Base-by-base conservation (phyloP, 2,113 vertebrate species). In the Progne subis region DNA sequence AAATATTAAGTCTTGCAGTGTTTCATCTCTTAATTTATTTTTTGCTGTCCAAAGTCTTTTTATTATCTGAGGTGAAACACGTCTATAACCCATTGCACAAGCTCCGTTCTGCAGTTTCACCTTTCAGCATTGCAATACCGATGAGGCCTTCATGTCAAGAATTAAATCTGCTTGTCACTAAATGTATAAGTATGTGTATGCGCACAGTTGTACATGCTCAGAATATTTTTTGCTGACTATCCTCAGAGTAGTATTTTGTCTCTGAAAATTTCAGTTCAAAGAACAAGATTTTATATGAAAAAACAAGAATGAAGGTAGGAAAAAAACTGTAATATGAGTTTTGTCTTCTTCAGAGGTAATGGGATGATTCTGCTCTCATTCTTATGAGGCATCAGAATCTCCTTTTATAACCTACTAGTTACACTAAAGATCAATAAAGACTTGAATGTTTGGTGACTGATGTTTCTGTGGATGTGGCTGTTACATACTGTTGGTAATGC, bases 41-140 rank as follows among this genome's bases (percentile, higher is more conserved):
- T 80, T 44, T 67, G 17, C 47, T 69, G 21, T 91, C 56, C 44
- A 23, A 74, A 90, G 17, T 85, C 1, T 47, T 76, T 87, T 72
- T 61, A 16, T 76, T 88, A 28, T 43, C 46, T 57, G 47, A 32
- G 46, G 34, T 90, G 55, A 70, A 92, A 61, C 46, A 29, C 56
- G 8, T 68, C 34, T 71, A 41, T 71, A 65, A 76, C 44, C 14
- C 15, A 1, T 83, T 82, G 94, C 88, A 83, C 0, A 5, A 92
- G 92, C 79, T 90, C 43, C 67, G n/a, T 95, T 90, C 74, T 96
- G 90, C 88, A 94, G 85, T 90, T 94, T 95, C 93, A 95, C 95
- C 78, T 72, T 94, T 91, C 68, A 56, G 5, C 32, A 25, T 28
- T 3, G 2, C 60, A 75, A 24, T n/a, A 68, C 39, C 49, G 53